Conservation (phyloP, 2,113 vertebrate species). For the Cardinalis cardinalis region DNA sequence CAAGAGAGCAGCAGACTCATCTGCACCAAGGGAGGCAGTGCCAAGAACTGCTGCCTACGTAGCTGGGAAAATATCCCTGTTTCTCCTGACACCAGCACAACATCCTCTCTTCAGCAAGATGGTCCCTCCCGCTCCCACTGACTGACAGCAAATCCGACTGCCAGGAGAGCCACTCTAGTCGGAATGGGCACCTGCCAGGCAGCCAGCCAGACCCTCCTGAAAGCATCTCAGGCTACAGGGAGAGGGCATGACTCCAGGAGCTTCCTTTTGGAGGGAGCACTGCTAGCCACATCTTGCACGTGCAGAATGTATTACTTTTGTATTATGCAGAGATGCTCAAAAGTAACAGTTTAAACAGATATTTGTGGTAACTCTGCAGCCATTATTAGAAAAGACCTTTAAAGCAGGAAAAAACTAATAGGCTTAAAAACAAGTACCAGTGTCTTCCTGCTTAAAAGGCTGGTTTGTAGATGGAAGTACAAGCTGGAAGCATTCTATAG, state of each 20-base stretch:
- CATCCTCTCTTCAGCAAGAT: not conserved
- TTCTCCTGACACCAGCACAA: not conserved
- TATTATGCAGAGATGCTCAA: not conserved
- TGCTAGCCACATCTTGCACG: not conserved
- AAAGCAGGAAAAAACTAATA: not conserved
- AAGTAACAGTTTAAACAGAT: not conserved
- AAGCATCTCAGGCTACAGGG: not conserved
- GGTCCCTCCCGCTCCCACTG: not conserved
- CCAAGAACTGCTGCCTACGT: not conserved
- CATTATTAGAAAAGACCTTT: not conserved
- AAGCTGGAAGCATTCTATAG: not conserved
- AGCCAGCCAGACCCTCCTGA: not conserved
- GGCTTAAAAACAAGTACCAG: not conserved
- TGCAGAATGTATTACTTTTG: not conserved
- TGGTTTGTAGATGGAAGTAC: not conserved
- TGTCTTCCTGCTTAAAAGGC: not conserved
- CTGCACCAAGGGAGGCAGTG: not conserved
- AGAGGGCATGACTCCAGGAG: rapidly evolving
- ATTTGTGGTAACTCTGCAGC: not conserved
- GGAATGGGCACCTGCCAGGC: not conserved
- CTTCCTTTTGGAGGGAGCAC: not conserved
- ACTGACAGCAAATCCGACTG: not conserved
- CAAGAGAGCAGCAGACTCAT: not conserved
- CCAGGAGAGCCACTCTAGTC: not conserved
- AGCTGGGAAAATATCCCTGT: not conserved